Evolutionary conservation across 2,888 invertebrate species (phyloP), one percentile per base, ranked within the genome.

Genomic region (Blera fallax): DNA sequence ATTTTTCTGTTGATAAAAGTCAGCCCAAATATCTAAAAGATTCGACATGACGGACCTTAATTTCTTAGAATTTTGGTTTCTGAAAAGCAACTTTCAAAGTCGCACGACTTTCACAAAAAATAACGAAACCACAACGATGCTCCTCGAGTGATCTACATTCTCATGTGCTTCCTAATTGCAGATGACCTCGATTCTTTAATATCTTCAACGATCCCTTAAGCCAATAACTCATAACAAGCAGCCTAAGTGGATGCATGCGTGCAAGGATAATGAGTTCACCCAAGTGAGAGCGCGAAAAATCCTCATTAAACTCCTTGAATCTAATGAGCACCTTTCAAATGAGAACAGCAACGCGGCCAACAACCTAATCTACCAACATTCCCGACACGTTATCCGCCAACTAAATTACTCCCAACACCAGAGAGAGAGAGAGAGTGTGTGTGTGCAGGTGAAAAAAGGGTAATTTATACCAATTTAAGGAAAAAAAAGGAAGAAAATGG

Each of bases 311-410:
- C 72, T 69, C 56, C 50, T 45, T 64, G 81, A 43, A 76, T 85
- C 84, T 85, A 85, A 85, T 85, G 85, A 85, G 81, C 85, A 81
- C 85, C 81, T 81, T 85, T 85, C 72, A 67, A 73, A 85, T 72
- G 60, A 69, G 74, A 14, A 69, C 78, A 43, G 24, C 16, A 34
- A 56, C 52, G 56, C 50, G 6, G 32, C 43, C 16, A 64, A 32
- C 70, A 81, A 85, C 81, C 79, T 65, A 79, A 79, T 79, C 62
- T 54, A 64, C 56, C 70, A 70, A 54, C 62, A 78, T 62, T 62
- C 72, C 34, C 56, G 58, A 64, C 65, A 70, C 70, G 56, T 78
- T 64, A 64, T 48, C 78, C 32, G 34, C 54, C 78, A 69, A 78
- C 60, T 4, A 78, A 77, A 77, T 77, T 77, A 67, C 65, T 54